Percentiles rank a stretch among this genome's conserved stretches.
These are phyloP conservation scores for Leptopilina boulardi DNA, from an alignment of 1,140 invertebrate genomes.

Conservation along the genomic window DNA sequence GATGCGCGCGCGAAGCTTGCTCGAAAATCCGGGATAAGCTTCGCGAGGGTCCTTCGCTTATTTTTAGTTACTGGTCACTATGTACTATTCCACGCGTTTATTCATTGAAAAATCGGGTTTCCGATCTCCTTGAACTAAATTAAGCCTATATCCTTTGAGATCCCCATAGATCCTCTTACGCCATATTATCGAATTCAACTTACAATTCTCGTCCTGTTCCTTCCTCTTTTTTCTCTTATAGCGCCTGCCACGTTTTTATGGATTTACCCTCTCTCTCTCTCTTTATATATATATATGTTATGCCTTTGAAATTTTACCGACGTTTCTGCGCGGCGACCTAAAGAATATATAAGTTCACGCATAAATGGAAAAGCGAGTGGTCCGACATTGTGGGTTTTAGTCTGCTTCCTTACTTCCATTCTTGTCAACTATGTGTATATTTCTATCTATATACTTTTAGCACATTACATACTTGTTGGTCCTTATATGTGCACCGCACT, in stretches of 20 bases:
- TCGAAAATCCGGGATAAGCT: slow-evolving; percentile 56
- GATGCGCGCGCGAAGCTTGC: slow-evolving; percentile 39
- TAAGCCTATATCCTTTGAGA: slow-evolving; percentile 52
- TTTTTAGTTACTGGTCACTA: slow-evolving; percentile 46
- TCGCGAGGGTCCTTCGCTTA: slow-evolving; percentile 43
- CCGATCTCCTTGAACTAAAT: slow-evolving; percentile 50
- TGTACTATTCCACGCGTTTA: slow-evolving; percentile 39
- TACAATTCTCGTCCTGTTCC: slow-evolving; percentile 34
- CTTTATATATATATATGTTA: not conserved
- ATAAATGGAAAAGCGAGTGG: slow-evolving; percentile 44
- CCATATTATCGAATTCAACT: slow-evolving; percentile 58
- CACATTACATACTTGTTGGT: slow-evolving; percentile 14
- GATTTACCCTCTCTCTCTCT: slow-evolving; percentile 45
- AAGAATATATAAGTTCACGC: slow-evolving; percentile 41
- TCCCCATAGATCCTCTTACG: slow-evolving; percentile 57
- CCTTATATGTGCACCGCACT: slow-evolving; percentile 28
- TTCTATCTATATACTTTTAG: slow-evolving; percentile 30
- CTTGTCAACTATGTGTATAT: slow-evolving; percentile 34
- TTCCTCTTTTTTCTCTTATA: slow-evolving; percentile 15
- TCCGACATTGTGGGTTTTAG: slow-evolving; percentile 35
- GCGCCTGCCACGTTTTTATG: slow-evolving; percentile 38
- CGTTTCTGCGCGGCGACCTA: slow-evolving; percentile 40
- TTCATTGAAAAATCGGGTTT: slow-evolving; percentile 28
- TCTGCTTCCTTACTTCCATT: slow-evolving; percentile 44
- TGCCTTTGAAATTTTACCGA: slow-evolving; percentile 44